These are phyloP conservation scores for Nannoperca australis DNA, from an alignment of 2,797 vertebrate species.

Conservation along the genomic window DNA sequence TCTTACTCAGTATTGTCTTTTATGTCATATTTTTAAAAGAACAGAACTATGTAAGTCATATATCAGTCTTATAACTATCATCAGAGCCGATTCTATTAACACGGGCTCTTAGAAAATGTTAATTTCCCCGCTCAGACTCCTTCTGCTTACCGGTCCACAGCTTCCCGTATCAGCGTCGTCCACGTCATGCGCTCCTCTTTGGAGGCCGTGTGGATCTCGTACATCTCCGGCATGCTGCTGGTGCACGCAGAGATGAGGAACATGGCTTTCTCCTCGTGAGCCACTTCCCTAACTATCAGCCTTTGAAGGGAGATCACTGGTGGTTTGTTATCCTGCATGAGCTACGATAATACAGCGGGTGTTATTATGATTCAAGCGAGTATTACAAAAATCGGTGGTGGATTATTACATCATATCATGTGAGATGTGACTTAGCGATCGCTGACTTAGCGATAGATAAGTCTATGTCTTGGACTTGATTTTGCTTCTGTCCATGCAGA, in stretches of 20 bases:
- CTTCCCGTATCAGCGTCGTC: slow-evolving; percentile 89
- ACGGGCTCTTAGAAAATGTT: neutral
- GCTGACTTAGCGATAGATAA: neutral
- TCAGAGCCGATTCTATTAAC: neutral
- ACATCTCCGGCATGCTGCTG: slow-evolving; percentile 90
- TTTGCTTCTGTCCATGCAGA: neutral
- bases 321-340: slow-evolving; percentile 90
- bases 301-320: slow-evolving; percentile 91
- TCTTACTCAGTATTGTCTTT: neutral
- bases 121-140: neutral
- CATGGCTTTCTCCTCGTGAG: slow-evolving; percentile 92
- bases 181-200: slow-evolving; percentile 89
- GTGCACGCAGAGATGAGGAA: slow-evolving; percentile 91
- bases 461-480: neutral
- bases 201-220: slow-evolving; percentile 91
- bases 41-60: neutral
- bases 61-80: neutral
- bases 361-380: slow-evolving; percentile 3
- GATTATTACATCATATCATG: neutral
- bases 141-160: slow-evolving; percentile 87
- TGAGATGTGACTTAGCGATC: neutral
- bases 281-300: slow-evolving; percentile 93
- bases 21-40: neutral
- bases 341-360: neutral
- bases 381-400: neutral